Base-by-base conservation (phyloP, 2,888 invertebrate genomes). In the Eupithecia abbreviata region DNA sequence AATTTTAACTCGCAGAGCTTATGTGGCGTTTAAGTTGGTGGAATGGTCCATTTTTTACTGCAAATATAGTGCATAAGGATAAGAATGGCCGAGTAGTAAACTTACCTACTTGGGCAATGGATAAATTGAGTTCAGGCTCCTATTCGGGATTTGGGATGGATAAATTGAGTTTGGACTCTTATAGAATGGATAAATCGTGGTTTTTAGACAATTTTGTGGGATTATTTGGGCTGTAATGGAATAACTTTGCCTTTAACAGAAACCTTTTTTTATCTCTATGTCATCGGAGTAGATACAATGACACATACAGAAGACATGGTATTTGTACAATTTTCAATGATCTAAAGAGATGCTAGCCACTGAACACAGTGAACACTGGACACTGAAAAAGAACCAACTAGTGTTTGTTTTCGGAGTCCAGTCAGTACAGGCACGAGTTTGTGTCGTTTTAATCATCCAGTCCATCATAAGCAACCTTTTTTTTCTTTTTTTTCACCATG, bases 1-100 rank as follows among this genome's bases (percentile, higher is more conserved):
- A 86, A 86, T 87, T 85, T 74, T 66, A 78, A 58, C 86, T 77
- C 78, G 74, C 79, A 79, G 77, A 82, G 75, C 78, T 80, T 82
- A 82, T 83, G 81, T 82, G 80, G 82, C 83, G 82, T 83, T 84
- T 47, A 76, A 84, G 85, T 82, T 82, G 43, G 81, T 77, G 74
- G 78, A 80, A 82, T 76, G 77, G 81, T 71, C 80, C 80, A 79
- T 83, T 84, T 86, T 82, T 82, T 85, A 82, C 79, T 79, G 70
- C 75, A 70, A 77, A 79, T 70, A 72, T 75, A 79, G 12, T 71
- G 45, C 73, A 51, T 62, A 47, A n/a, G 69, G 75, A 77, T 65
- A 71, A 68, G 47, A 62, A 74, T 62, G 72, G 69, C 47, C 47
- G 72, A 45, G 49, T 71, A 71, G 73, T 65, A 76, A 75, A 66